Evolutionary conservation across 2,113 vertebrate genomes (phyloP), one percentile per base, ranked within the genome.

Genomic region (Sardina pilchardus): DNA sequence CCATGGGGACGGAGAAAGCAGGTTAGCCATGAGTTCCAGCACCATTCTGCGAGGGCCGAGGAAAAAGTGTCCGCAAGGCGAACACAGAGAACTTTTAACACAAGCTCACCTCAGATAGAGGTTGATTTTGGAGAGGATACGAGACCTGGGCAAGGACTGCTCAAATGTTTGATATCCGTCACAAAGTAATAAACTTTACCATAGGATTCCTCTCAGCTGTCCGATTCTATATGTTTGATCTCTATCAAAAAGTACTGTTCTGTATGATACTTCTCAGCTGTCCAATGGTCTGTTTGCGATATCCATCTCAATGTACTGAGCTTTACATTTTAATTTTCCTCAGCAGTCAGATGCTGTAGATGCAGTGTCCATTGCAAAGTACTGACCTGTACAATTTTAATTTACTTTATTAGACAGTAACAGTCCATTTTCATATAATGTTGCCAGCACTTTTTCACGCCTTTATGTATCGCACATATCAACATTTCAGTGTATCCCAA

Each of bases 1-100:
- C 88, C 6, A 36, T 82, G 53, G 86, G 88, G 81, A 24, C 80
- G n/a, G 59, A 24, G 50, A 88, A 89, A 89, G 84, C 88, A 89
- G 90, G 84, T 71, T 89, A 85, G 67, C 75, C 24, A 78, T 17
- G 34, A 36, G 36, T 82, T 45, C 67, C 75, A 85, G 39, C 21
- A 75, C 42, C 19, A 53, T 4, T 24, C 85, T 85, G 30, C 12
- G 56, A 63, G 80, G 53, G 24, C 53, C 24, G 53, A 59, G 4
- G 21, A 59, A 3, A 59, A 59, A 24, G 53, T 59, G 19, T 24
- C 53, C 19, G 53, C 53, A 59, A 59, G 53, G 53, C 53, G 24
- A 24, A 59, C 53, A 24, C 1, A 59, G 50, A 56, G 19, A 59
- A 24, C 53, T 24, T 59, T 21, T 24, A 21, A 59, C 53, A 59